Percentiles rank a stretch among this genome's conserved stretches.
Evolutionary conservation across 2,888 invertebrate species (phyloP).

Genomic region (Cheilosia scutellata): DNA sequence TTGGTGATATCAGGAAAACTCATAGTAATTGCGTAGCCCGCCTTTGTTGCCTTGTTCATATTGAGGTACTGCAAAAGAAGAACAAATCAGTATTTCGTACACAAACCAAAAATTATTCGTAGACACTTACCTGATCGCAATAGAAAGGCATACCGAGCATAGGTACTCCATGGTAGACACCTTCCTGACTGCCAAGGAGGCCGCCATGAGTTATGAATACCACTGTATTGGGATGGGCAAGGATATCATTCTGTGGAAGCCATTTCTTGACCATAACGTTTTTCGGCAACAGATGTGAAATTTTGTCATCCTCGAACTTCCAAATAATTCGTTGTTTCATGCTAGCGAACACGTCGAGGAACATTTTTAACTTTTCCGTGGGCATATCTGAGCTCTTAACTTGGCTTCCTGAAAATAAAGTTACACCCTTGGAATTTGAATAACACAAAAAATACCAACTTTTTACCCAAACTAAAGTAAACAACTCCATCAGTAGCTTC

Average conservation of each 20-base stretch:
- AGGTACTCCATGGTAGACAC: conserved; percentile 83
- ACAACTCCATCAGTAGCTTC: conserved; percentile 84
- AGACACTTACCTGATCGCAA: conserved; percentile 82
- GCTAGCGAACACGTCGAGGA: conserved; percentile 83
- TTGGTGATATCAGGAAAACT: conserved; percentile 81
- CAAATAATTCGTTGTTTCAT: conserved; percentile 84
- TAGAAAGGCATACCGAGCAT: conserved; percentile 84
- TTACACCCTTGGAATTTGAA: not conserved
- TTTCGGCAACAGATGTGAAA: conserved; percentile 81
- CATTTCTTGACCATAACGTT: conserved; percentile 85
- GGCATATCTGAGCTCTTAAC: conserved; percentile 84
- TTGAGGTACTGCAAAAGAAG: conserved; percentile 81
- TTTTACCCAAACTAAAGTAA: conserved; percentile 84
- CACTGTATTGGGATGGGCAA: conserved; percentile 84
- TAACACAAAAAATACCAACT: no score
- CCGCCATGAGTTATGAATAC: conserved; percentile 85
- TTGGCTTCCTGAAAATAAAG: conserved; percentile 82
- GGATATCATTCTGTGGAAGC: conserved; percentile 85
- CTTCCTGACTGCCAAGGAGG: conserved; percentile 84
- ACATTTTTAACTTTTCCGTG: conserved; percentile 80
- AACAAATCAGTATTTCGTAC: not conserved
- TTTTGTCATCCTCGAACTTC: conserved; percentile 84
- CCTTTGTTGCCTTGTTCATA: conserved; percentile 81
- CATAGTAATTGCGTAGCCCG: conserved; percentile 82
- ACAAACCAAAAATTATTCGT: not conserved